Evolutionary conservation across 1,140 invertebrate species (phyloP).

Genomic region (Pseudomyrmex flavicornis): DNA sequence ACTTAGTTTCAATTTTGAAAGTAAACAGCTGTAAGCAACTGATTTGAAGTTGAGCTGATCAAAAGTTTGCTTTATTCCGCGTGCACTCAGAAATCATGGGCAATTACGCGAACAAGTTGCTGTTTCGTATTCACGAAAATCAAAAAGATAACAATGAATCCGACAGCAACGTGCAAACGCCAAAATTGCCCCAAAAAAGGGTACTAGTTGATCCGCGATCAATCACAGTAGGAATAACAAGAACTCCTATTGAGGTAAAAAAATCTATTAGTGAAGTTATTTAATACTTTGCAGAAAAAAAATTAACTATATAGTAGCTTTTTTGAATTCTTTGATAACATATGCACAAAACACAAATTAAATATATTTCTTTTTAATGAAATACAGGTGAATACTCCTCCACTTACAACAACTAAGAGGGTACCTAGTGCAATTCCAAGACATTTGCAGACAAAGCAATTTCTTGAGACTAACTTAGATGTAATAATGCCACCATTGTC

Average conservation of each 20-base stretch:
- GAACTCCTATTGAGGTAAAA: conserved; percentile 80
- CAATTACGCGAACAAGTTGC: conserved; percentile 71
- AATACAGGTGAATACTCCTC: conserved; percentile 70
- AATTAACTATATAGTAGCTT: conserved; percentile 6
- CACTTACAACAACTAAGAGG: conserved; percentile 56
- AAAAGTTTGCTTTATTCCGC: background rate
- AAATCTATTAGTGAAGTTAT: background rate
- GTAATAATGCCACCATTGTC: conserved; percentile 62
- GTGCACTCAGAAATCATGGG: conserved; percentile 65
- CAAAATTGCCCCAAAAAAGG: conserved; percentile 68
- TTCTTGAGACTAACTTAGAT: conserved; percentile 81
- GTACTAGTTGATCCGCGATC: conserved; percentile 77
- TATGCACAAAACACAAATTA: conserved; percentile 7
- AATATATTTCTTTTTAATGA: conserved; percentile 28
- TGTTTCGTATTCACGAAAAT: conserved; percentile 57
- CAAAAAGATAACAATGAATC: conserved; percentile 39
- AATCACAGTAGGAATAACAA: conserved; percentile 73
- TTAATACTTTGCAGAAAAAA: conserved; percentile 10
- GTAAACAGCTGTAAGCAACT: conserved; percentile 29
- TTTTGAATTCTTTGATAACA: conserved; percentile 1
- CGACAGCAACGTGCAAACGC: conserved; percentile 62
- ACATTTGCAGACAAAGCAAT: conserved; percentile 75
- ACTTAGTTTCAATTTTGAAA: conserved; percentile 23
- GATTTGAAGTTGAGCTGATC: too few species aligned
- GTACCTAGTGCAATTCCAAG: conserved; percentile 75